A percentile compares a stretch with the other conserved stretches of the same genome.
Evolutionary conservation across 2,888 invertebrate species (phyloP).

Genomic region (Druceiella hillmani): DNA sequence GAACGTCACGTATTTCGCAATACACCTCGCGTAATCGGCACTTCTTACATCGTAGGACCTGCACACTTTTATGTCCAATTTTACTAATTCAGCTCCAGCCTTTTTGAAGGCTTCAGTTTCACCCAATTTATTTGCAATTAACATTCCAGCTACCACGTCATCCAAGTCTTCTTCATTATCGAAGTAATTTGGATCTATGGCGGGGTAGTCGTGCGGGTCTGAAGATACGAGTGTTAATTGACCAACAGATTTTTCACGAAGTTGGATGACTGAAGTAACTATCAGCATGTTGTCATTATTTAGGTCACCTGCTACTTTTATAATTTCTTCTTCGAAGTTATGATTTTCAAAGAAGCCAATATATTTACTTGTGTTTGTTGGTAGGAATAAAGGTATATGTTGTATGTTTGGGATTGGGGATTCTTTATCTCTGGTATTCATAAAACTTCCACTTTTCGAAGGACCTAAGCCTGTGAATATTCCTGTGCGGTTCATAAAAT

Average conservation of each 20-base stretch:
- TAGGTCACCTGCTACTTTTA: conserved; percentile 28
- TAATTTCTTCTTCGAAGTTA: conserved; percentile 29
- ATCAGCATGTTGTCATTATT: conserved; percentile 33
- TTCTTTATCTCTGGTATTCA: conserved; percentile 32
- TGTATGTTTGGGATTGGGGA: conserved; percentile 33
- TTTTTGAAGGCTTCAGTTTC: conserved; percentile 32
- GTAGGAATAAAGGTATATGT: conserved; percentile 32
- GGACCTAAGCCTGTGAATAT: conserved; percentile 39
- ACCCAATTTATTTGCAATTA: conserved; percentile 26
- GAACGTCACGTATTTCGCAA: conserved; percentile 37
- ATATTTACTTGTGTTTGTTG: conserved; percentile 30
- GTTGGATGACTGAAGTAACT: conserved; percentile 50
- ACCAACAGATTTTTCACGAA: conserved; percentile 65
- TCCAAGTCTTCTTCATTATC: conserved; percentile 48
- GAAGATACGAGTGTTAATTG: conserved; percentile 64
- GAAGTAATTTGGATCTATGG: conserved; percentile 59
- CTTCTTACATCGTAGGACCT: conserved; percentile 27
- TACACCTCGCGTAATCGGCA: conserved; percentile 32
- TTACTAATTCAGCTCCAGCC: conserved; percentile 30
- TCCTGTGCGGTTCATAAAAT: conserved; percentile 44
- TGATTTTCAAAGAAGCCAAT: conserved; percentile 31
- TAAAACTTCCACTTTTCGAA: conserved; percentile 45
- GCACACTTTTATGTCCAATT: conserved; percentile 35
- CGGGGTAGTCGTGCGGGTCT: conserved; percentile 48
- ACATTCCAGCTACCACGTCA: conserved; percentile 29